Base-by-base conservation (phyloP, 2,797 vertebrate genomes). In the Eulemur coronatus region DNA sequence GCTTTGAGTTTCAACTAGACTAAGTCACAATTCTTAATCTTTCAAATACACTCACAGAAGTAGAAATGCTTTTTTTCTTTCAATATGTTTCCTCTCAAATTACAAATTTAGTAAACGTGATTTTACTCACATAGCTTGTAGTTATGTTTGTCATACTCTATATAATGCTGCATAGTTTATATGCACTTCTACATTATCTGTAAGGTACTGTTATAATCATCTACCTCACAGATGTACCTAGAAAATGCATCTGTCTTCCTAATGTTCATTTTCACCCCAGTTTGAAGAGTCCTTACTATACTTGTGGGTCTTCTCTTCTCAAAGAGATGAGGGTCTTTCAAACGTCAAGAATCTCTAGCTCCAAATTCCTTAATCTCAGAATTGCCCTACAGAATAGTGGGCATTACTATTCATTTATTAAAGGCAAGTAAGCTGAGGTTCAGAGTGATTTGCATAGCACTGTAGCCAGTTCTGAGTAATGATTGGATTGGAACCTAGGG, bases 21-120 rank as follows among this genome's bases (percentile, higher is more conserved):
- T 75, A 52, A 98, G 95, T 97, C 96, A 97, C 97, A 98, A 97
- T 97, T 98, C 97, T 97, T 97, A 97, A 86, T 97, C 91, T 97
- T 87, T 98, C 97, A 97, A 93, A 97, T 55, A 87, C 20, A 75
- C 67, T n/a, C 63, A 33, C 1, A 41, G 59, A 94, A 95, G 95
- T 97, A 98, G 97, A 33, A 2, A 4, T 86, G 55, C 84, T 93
- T 96, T 91, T 89, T 41, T 97, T 92, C 90, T 97, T 96, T 95
- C 52, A 96, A 95, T 96, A 95, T 96, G 48, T 96, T 98, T 97
- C 76, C 41, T 89, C 76, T 97, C 97, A 97, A 94, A 95, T 97
- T 85, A 95, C 8, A 35, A 89, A 80, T 85, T 97, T 97, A 18
- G 55, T 67, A 30, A 84, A 89, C 11, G 28, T 2, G 5, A 79